These are phyloP conservation scores for Pissodes strobi DNA, from an alignment of 1,140 invertebrate species.

Conservation along the genomic window DNA sequence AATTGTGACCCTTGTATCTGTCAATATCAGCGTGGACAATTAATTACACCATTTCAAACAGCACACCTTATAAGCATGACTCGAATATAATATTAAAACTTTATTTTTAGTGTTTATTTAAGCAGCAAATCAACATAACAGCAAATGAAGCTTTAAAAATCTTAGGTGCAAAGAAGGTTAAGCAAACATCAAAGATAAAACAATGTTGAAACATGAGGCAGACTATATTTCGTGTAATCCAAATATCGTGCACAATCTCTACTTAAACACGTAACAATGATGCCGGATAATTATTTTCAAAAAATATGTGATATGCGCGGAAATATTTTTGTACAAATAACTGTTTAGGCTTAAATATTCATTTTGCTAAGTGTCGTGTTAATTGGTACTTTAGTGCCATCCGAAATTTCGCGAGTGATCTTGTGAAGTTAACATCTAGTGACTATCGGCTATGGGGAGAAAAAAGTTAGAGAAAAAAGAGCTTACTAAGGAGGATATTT, in stretches of 20 bases:
- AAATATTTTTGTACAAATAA: conserved; percentile 19
- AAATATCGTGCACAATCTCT: conserved; percentile 33
- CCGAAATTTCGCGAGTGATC: conserved; percentile 5
- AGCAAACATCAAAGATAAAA: conserved; percentile 39
- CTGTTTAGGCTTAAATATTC: conserved; percentile 6
- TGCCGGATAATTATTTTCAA: conserved; percentile 4
- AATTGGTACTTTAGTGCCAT: conserved; percentile 3
- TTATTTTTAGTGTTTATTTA: conserved; percentile 26
- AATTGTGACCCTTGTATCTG: too few species aligned
- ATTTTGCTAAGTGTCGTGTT: conserved; percentile 7
- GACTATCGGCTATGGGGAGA: conserved; percentile 17
- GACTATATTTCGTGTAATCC: conserved; percentile 28
- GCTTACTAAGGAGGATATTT: conserved; percentile 23
- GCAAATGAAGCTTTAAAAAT: conserved; percentile 17
- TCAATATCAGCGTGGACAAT: neutral
- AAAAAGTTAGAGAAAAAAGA: conserved; percentile 21
- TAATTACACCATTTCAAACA: neutral
- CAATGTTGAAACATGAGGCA: conserved; percentile 31
- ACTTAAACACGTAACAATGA: conserved; percentile 37
- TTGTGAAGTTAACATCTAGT: neutral
- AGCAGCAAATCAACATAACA: conserved; percentile 6
- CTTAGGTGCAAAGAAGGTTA: conserved; percentile 38
- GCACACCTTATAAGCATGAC: conserved; percentile 6
- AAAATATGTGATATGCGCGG: conserved; percentile 16
- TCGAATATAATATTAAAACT: neutral